Evolutionary conservation across 64 coral and sea anemone genomes (phyloP).

Genomic region (Montipora sp.): DNA sequence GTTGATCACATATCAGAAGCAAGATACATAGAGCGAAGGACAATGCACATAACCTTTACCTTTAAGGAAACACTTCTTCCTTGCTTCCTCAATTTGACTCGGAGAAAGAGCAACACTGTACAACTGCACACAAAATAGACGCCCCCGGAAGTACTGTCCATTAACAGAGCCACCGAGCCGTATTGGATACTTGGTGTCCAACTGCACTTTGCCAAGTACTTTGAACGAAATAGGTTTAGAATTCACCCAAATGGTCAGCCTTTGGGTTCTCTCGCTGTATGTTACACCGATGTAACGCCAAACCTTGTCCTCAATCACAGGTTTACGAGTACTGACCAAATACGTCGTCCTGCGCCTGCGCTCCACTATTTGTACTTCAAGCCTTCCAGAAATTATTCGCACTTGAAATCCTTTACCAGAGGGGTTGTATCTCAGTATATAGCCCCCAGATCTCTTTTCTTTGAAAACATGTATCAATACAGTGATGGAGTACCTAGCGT

Average conservation of each 20-base stretch:
- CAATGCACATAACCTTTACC: too few relatives aligned
- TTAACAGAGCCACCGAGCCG: constrained; percentile 56
- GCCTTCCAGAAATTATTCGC: constrained; percentile 24
- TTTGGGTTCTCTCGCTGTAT: constrained; percentile 58
- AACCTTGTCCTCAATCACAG: constrained; percentile 29
- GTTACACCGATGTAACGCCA: constrained; percentile 86
- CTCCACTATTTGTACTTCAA: constrained; percentile 57
- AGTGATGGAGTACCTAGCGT: constrained; percentile 72
- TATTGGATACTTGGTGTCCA: constrained; percentile 65
- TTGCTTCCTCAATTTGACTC: constrained; percentile 67
- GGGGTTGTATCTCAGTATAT: constrained; percentile 68
- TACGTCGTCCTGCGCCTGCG: constrained; percentile 33
- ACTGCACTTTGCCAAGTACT: constrained; percentile 49
- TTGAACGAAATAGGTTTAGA: constrained; percentile 57
- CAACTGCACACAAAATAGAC: constrained; percentile 76
- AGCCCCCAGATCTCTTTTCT: constrained; percentile 31
- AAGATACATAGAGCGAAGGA: too few relatives aligned
- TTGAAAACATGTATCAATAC: constrained; percentile 68
- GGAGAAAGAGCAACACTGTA: constrained; percentile 60
- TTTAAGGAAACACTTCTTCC: constrained; percentile 32
- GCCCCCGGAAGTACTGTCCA: constrained; percentile 61
- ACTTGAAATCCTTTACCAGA: constrained; percentile 69
- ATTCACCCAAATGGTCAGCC: constrained; percentile 76
- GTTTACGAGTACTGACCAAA: background rate
- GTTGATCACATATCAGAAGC: too few relatives aligned